Evolutionary conservation across 2,113 vertebrate genomes (phyloP), one percentile per base, ranked within the genome.

Genomic region (Takifugu flavidus): DNA sequence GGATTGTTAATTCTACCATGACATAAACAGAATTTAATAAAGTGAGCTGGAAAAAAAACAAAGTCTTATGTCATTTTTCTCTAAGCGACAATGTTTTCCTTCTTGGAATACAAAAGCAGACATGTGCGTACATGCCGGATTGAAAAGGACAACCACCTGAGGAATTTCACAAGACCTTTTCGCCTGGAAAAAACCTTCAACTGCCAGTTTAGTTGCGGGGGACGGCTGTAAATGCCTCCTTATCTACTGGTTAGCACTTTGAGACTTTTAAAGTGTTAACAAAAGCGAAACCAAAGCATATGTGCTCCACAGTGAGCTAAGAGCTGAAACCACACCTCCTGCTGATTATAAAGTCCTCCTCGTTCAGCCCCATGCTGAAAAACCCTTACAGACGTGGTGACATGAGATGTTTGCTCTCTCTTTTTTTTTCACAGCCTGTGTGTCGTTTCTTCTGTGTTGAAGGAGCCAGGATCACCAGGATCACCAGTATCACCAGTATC

Each of bases 251-350:
- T 15, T 15, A 2, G 13, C 45, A 6, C 13, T 46, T 1, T n/a
- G 45, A 46, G 34, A 39, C 34, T 1, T 4, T 11, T 39, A 39
- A 39, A 39, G 50, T 25, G 25, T 51, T 12, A 51, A 49, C n/a
- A 59, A 13, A 53, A 6, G 3, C 13, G 7, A 60, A 49, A 34
- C 0, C 1, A 50, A 15, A 47, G 45, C 51, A 49, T 57, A 51
- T 34, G 26, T 14, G 3, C 6, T 8, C 5, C 14, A 3, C 6
- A 13, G 25, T 26, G 13, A 47, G 13, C 42, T 43, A 1, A 47
- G 13, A 2, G 14, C 15, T 25, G 47, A 80, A 78, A 75, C 82
- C 83, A 73, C 85, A 66, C 83, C 85, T 82, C 78, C 77, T 59
- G 65, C 66, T 56, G 45, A 57, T 46, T 75, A 60, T 59, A 62